Conservation (phyloP, 2,113 vertebrate genomes). For the Nerophis lumbriciformis region DNA sequence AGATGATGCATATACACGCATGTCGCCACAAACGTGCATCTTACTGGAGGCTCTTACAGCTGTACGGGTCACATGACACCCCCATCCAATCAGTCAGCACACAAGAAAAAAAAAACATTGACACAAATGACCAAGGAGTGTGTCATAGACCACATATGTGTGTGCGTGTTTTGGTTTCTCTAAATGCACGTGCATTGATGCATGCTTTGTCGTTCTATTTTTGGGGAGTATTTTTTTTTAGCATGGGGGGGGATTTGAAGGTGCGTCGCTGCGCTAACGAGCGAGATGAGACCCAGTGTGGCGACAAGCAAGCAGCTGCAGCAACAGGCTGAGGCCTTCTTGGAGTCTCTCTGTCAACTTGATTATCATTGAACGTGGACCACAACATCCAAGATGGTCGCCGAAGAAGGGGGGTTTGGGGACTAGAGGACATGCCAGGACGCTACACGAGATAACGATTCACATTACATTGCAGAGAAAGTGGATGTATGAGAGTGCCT, state of each 20-base stretch:
- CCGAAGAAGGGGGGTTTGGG: conserved; percentile 13
- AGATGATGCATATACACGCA: conserved; percentile 2
- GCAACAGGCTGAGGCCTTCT: conserved; percentile 58
- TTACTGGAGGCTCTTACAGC: conserved; percentile 38
- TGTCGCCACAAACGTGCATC: conserved; percentile 18
- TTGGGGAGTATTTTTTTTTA: not conserved
- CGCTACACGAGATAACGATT: not conserved
- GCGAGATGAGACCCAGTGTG: not conserved
- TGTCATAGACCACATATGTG: conserved; percentile 15
- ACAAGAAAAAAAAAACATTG: conserved; percentile 56
- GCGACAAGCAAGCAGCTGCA: conserved; percentile 34
- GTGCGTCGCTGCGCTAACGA: conserved; percentile 28
- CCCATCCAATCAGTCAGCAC: conserved; percentile 59
- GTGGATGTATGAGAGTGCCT: not conserved
- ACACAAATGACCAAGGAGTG: conserved; percentile 31
- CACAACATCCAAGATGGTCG: conserved; percentile 36
- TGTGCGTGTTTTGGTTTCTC: conserved; percentile 2
- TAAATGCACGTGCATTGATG: conserved; percentile 8
- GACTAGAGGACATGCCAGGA: conserved; percentile 7
- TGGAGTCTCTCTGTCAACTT: conserved; percentile 53
- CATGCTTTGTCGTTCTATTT: conserved; percentile 30
- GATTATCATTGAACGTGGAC: conserved; percentile 46
- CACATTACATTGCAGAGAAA: not conserved
- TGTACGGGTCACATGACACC: conserved; percentile 54
- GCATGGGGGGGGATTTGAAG: conserved; percentile 16